Conservation (phyloP, 2,797 vertebrate species). For the Manis javanica region DNA sequence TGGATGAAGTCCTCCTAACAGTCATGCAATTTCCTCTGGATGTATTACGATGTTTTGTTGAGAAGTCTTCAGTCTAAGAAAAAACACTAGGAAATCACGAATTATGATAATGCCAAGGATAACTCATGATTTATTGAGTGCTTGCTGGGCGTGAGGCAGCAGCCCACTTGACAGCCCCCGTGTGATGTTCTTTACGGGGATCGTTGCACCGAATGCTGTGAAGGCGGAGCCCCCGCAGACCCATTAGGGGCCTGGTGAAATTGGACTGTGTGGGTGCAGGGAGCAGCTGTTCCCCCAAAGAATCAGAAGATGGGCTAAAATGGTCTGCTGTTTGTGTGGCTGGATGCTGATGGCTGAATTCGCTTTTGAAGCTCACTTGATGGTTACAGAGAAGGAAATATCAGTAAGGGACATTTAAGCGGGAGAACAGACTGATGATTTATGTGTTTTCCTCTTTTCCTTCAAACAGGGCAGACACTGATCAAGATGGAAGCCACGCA, state of each 20-base stretch:
- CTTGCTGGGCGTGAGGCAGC: not conserved
- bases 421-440: constrained; percentile 61
- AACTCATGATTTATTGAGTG: not conserved
- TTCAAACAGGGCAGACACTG: constrained; percentile 33
- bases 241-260: not conserved
- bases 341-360: not conserved
- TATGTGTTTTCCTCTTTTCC: constrained; percentile 61
- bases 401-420: not conserved
- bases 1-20: not conserved
- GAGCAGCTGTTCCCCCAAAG: constrained; percentile 28
- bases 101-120: not conserved
- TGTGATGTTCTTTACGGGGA: not conserved
- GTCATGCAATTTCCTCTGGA: not conserved
- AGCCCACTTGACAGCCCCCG: too few species aligned
- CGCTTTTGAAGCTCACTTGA: constrained; percentile 11
- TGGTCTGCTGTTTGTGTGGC: not conserved
- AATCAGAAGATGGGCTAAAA: not conserved
- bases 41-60: not conserved
- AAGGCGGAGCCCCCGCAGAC: not conserved
- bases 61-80: not conserved
- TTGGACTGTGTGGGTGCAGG: not conserved
- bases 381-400: not conserved
- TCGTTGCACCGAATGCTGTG: not conserved
- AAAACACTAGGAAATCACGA: not conserved
- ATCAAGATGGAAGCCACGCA: not conserved